Percentiles rank a stretch among this genome's conserved stretches.
Evolutionary conservation across 2,113 vertebrate species (phyloP).

Genomic region (Antechinus flavipes): DNA sequence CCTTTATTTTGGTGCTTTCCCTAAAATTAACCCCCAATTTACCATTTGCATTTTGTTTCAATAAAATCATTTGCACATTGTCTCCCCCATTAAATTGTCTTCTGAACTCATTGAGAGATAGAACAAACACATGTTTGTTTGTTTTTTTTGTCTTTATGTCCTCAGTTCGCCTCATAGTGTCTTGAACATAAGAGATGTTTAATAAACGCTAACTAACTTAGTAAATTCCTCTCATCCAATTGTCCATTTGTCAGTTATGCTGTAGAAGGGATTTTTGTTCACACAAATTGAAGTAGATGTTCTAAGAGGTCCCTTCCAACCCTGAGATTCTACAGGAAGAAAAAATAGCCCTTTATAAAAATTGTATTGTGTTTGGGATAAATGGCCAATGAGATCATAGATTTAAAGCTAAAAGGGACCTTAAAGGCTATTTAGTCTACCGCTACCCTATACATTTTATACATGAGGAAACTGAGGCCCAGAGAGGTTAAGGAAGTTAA

Average conservation of each 20-base stretch:
- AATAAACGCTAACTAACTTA: neutral
- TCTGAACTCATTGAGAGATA: neutral
- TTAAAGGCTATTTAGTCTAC: neutral
- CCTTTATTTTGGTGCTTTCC: neutral
- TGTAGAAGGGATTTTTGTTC: neutral
- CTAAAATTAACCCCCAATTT: neutral
- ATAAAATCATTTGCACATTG: neutral
- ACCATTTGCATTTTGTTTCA: neutral
- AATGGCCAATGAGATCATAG: neutral
- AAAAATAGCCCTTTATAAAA: neutral
- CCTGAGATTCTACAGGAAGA: neutral
- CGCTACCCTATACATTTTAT: neutral
- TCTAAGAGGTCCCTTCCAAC: neutral
- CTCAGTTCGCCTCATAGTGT: neutral
- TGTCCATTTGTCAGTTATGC: neutral
- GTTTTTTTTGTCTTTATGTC: neutral
- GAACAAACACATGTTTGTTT: neutral
- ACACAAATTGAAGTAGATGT: neutral
- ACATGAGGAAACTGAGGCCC: neutral
- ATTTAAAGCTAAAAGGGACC: neutral
- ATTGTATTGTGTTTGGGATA: neutral
- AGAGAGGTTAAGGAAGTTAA: neutral
- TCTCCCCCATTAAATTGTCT: neutral
- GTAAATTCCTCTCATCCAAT: neutral
- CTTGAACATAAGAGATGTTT: neutral